phyloP scores from a whole-genome alignment of 37 sponge, comb jelly and placozoan genomes.

The Tethya wilhelma region DNA sequence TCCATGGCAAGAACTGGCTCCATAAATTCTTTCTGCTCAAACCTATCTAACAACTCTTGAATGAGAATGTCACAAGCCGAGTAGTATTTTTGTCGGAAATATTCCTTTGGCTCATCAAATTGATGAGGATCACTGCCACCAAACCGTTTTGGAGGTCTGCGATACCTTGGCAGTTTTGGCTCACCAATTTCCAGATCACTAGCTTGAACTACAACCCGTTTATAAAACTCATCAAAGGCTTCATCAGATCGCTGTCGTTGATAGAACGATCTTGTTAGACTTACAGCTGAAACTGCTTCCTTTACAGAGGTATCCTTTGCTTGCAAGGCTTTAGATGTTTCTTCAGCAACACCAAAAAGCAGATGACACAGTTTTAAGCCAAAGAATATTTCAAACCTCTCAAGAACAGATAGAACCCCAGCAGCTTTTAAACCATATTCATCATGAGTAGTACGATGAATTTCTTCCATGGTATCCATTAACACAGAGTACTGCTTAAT shows the following conservation, averaged over 20 bases:
- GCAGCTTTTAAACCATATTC: slow-evolving; percentile 72
- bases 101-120: slow-evolving; percentile 38
- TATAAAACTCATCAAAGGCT: slow-evolving; percentile 38
- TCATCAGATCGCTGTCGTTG: slow-evolving; percentile 34
- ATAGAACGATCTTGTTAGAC: slow-evolving; percentile 35
- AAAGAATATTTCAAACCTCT: slow-evolving; percentile 62
- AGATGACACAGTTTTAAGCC: slow-evolving; percentile 55
- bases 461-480: slow-evolving; percentile 55
- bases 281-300: slow-evolving; percentile 60
- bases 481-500: slow-evolving; percentile 42
- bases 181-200: slow-evolving; percentile 25
- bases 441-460: slow-evolving; percentile 55
- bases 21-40: slow-evolving; percentile 42
- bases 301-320: slow-evolving; percentile 56
- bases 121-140: slow-evolving; percentile 57
- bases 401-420: slow-evolving; percentile 50
- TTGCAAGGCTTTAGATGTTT: slow-evolving; percentile 43
- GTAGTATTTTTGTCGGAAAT: slow-evolving; percentile 45
- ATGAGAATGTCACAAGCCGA: slow-evolving; percentile 50
- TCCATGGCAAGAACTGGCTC: slow-evolving; percentile 39
- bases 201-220: slow-evolving; percentile 19
- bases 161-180: slow-evolving; percentile 50
- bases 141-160: slow-evolving; percentile 47
- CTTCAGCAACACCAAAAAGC: slow-evolving; percentile 59
- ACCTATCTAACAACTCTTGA: slow-evolving; percentile 40